phyloP scores from a whole-genome alignment of 2,797 vertebrate genomes.

The Coendou prehensilis region DNA sequence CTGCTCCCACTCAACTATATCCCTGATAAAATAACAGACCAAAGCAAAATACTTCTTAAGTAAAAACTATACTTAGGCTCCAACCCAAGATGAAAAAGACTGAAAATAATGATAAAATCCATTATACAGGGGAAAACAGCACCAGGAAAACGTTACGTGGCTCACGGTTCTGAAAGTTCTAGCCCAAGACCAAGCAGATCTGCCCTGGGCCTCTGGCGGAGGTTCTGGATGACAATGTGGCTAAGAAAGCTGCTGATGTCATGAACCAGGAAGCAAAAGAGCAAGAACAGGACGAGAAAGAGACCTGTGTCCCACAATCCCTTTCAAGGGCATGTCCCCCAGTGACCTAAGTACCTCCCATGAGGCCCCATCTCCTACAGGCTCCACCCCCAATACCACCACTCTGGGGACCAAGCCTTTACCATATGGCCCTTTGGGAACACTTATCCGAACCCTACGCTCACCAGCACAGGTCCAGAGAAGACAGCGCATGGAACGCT shows the following conservation, averaged over 20 bases:
- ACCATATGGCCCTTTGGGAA: not conserved
- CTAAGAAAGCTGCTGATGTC: not conserved
- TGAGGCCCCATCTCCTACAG: not conserved
- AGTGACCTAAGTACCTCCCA: not conserved
- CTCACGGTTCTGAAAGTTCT: not conserved
- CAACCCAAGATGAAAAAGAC: not conserved
- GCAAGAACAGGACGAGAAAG: not conserved
- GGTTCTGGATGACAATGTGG: not conserved
- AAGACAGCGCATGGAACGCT: not conserved
- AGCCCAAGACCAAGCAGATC: not conserved
- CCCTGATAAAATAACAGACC: constrained; percentile 21
- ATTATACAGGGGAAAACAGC: not conserved
- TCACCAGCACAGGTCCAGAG: constrained; percentile 17
- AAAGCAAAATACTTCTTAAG: not conserved
- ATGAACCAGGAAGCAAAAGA: not conserved
- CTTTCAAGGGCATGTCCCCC: not conserved
- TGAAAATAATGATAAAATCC: constrained; percentile 3
- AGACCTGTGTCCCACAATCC: not conserved
- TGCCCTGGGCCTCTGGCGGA: not conserved
- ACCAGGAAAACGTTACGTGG: not conserved
- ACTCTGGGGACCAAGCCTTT: not conserved
- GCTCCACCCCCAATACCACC: not conserved
- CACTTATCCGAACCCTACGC: too few relatives aligned
- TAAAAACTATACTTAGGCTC: not conserved
- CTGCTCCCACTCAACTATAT: not conserved